Percentiles rank a stretch among this genome's conserved stretches.
Evolutionary conservation across 2,888 invertebrate species (phyloP).

Genomic region (Holacanthella duospinosa): DNA sequence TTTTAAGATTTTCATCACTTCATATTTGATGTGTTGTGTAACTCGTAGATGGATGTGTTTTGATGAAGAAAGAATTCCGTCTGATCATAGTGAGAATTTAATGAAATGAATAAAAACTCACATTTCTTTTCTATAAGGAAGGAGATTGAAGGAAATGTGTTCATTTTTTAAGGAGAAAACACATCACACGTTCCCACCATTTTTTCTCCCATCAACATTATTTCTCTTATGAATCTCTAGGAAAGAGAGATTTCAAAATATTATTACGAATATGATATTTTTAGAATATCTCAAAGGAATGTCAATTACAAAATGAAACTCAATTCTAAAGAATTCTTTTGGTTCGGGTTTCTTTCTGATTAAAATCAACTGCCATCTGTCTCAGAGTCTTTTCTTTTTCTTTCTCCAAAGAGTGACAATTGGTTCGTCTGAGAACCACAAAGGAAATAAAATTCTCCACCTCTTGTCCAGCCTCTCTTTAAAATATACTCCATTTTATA

Average conservation of each 20-base stretch:
- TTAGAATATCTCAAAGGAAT: neutral
- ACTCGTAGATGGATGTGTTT: neutral
- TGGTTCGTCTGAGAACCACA: no score
- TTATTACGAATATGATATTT: neutral
- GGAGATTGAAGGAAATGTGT: neutral
- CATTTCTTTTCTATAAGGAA: neutral
- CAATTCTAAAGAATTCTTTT: neutral
- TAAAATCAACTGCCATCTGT: neutral
- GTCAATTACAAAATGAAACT: neutral
- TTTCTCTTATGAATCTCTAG: no score
- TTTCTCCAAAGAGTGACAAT: neutral
- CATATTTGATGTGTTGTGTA: neutral
- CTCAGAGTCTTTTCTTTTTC: neutral
- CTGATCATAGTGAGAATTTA: neutral
- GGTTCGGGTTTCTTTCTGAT: neutral
- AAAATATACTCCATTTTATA: no score
- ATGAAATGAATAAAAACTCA: neutral
- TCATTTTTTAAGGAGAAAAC: neutral
- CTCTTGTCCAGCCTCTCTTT: no score
- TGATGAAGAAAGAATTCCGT: neutral
- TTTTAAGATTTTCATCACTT: neutral
- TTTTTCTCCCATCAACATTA: no score
- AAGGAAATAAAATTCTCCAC: no score
- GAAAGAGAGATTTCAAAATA: neutral
- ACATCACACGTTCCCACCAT: neutral